Evolutionary conservation across 2,113 vertebrate species (phyloP), one percentile per base, ranked within the genome.

Genomic region (Columba livia): DNA sequence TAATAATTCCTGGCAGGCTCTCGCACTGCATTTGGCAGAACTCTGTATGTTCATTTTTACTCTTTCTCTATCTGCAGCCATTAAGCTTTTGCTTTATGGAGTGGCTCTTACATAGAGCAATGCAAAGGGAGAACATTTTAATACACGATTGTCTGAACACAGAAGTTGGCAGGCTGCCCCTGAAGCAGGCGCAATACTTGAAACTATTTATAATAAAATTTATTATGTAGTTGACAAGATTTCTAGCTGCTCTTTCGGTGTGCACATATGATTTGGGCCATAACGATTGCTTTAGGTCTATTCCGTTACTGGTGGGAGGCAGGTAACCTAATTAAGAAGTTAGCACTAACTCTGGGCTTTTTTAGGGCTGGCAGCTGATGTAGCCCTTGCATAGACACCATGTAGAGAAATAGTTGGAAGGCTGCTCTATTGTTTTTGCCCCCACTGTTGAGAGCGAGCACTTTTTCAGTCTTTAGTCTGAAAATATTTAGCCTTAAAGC

Each of bases 281-380:
- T 48, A 83, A 4, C 23, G 32, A 29, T 36, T 65, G 20, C 26
- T 78, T 89, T 44, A 64, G 58, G 40, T 79, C 24, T 72, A 1
- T 81, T 85, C 61, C 10, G 1, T 74, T 91, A 57, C 53, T 54
- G 12, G 65, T 38, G 32, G 32, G 12, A 85, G 80, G 14, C 83
- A 71, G 61, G 84, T 87, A 92, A 25, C 53, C 18, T 48, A 36
- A 53, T 51, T 77, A 80, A 53, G 44, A 78, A 70, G 42, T 60
- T 67, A 71, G 18, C 28, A 50, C 21, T 79, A n/a, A 57, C 56
- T 71, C 38, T 53, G 0, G 0, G 0, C 7, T 69, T 60, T 51
- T 74, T 91, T 56, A 62, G 3, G 28, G 3, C 61, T 72, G 51
- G 23, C 82, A 58, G n/a, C 50, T 86, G 50, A 51, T 4, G 3